Conservation (phyloP, 2,888 invertebrate species). For the Nymphalis urticae region DNA sequence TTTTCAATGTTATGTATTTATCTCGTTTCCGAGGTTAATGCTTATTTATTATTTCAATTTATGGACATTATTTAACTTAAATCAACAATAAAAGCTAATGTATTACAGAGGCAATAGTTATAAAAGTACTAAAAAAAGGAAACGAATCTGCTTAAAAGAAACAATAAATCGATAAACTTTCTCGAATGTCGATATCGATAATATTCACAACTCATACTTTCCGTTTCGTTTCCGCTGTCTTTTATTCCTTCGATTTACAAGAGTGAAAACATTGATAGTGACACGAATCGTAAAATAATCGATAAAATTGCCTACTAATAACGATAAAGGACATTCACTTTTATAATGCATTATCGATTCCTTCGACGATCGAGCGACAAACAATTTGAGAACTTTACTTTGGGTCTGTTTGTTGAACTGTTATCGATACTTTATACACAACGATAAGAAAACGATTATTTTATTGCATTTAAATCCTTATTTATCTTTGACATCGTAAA, state of each 20-base stretch:
- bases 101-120: neutral
- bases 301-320: conserved; percentile 18
- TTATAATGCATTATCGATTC: conserved; percentile 12
- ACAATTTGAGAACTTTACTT: neutral
- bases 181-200: conserved; percentile 5
- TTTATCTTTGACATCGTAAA: conserved; percentile 44
- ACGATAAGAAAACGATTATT: conserved; percentile 51
- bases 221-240: conserved; percentile 20
- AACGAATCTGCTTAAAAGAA: neutral
- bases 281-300: conserved; percentile 23
- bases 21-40: conserved; percentile 6
- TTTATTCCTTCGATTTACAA: conserved; percentile 9
- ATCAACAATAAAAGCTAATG: conserved; percentile 2
- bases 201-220: conserved; percentile 20
- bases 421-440: conserved; percentile 2
- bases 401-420: neutral
- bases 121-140: neutral
- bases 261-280: conserved; percentile 22
- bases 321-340: conserved; percentile 28
- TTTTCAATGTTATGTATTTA: conserved; percentile 16
- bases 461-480: conserved; percentile 50
- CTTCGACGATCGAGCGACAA: conserved; percentile 9
- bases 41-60: conserved; percentile 11
- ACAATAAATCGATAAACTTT: conserved; percentile 3
- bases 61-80: conserved; percentile 6